Evolutionary conservation across 2,888 invertebrate genomes (phyloP).

Genomic region (Cephus spinipes): DNA sequence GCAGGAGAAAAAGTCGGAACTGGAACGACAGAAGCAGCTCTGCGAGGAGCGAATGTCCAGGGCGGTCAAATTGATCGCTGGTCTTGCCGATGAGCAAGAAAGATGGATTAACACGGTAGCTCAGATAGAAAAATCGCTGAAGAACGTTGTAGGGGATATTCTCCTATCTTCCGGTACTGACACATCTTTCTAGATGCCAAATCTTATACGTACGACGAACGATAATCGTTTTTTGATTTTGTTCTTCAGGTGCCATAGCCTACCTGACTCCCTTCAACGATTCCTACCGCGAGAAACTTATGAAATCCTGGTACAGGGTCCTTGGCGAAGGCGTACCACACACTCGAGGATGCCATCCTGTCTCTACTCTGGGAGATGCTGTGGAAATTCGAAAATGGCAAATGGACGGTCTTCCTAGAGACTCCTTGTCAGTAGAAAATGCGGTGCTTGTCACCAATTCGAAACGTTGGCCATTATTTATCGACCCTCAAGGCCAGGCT

Average conservation of each 20-base stretch:
- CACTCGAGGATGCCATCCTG: slow-evolving; percentile 75
- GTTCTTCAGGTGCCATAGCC: slow-evolving; percentile 76
- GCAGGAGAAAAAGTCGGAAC: slow-evolving; percentile 76
- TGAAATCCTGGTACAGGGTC: slow-evolving; percentile 71
- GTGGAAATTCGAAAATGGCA: slow-evolving; percentile 86
- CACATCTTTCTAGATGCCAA: background rate
- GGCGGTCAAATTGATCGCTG: slow-evolving; percentile 77
- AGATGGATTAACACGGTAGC: slow-evolving; percentile 80
- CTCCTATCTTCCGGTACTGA: slow-evolving; percentile 72
- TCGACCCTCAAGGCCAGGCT: slow-evolving; percentile 94
- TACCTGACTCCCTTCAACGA: slow-evolving; percentile 85
- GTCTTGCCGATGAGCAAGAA: slow-evolving; percentile 77
- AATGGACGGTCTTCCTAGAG: slow-evolving; percentile 86
- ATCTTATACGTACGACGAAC: background rate
- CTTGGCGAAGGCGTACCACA: slow-evolving; percentile 73
- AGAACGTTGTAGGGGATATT: slow-evolving; percentile 79
- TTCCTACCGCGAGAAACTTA: slow-evolving; percentile 71
- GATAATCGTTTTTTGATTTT: slow-evolving; percentile 36
- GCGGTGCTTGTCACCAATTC: slow-evolving; percentile 87
- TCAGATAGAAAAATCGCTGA: slow-evolving; percentile 69
- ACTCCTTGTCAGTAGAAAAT: slow-evolving; percentile 88
- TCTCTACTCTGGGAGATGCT: slow-evolving; percentile 79
- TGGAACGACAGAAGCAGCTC: slow-evolving; percentile 81
- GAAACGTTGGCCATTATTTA: slow-evolving; percentile 88
- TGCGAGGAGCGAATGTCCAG: slow-evolving; percentile 83